Evolutionary conservation across 2,888 invertebrate species (phyloP), one percentile per base, ranked within the genome.

Genomic region (Drosophila parthenogenetica): DNA sequence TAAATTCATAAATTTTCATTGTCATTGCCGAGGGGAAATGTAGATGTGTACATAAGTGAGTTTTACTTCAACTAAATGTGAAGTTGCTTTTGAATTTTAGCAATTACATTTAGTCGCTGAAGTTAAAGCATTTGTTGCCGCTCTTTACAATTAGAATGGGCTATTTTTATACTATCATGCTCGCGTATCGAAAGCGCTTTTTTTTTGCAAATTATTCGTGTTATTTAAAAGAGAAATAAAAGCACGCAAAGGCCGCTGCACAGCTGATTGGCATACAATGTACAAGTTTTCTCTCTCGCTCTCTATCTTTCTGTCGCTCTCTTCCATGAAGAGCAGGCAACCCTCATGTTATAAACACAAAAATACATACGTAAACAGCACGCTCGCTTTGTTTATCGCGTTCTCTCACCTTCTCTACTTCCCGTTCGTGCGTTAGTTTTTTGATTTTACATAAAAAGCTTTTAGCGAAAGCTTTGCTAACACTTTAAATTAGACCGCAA

Each of bases 261-360:
- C 75, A 75, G 79, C 70, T 77, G 77, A 69, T 64, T 53, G 50
- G 25, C 62, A 64, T 22, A 67, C 60, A 70, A 72, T 69, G 72
- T 29, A 8, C 0, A 29, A 7, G 29, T 29, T 29, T 29, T 29
- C 8, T 8, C 57, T 60, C 14, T 17, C 13, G 42, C 57, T 51
- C 58, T 45, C 48, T 50, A 50, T 55, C 39, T 14, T 43, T 32
- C 48, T 49, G 63, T 54, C 59, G 61, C 22, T 3, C 59, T 19
- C 49, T 40, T 39, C 58, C 58, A 63, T 63, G 61, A 62, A 54
- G 62, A 43, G 48, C 40, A 45, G 59, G n/a, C 65, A 68, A 63
- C 72, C 81, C 68, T 53, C 55, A 29, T 61, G 53, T 25, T 16
- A 32, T 19, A 65, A 14, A 35, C 48, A 22, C 57, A 46, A 14